Percentiles rank a stretch among this genome's conserved stretches.
Evolutionary conservation across 2,113 vertebrate species (phyloP).

Genomic region (Ptilorrhoa leucosticta): DNA sequence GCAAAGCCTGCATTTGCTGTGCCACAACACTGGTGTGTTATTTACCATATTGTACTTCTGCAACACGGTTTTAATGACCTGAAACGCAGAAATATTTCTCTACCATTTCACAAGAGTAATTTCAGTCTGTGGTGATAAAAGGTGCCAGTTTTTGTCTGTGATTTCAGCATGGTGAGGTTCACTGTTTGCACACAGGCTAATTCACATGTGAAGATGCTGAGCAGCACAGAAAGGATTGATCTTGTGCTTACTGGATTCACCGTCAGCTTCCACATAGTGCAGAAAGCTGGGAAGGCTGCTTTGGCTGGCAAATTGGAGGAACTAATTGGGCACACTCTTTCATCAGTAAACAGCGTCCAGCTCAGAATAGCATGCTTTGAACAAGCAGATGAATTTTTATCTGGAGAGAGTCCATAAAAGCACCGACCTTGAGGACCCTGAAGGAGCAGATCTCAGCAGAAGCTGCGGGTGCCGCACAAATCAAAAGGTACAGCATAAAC

Average conservation of each 20-base stretch:
- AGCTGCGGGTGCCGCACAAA: accelerated
- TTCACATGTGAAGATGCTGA: neutral
- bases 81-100: neutral
- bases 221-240: neutral
- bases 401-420: neutral
- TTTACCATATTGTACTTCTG: neutral
- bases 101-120: neutral
- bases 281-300: neutral
- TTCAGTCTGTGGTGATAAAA: neutral
- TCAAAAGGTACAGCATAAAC: neutral
- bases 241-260: neutral
- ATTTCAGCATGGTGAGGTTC: neutral
- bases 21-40: neutral
- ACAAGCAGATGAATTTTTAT: neutral
- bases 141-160: neutral
- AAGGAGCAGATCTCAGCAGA: neutral
- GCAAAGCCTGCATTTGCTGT: neutral
- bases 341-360: neutral
- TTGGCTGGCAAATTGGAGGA: neutral
- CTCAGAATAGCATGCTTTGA: neutral
- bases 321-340: neutral
- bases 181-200: neutral
- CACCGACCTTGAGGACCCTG: accelerated
- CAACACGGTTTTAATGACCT: neutral
- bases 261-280: neutral